phyloP scores from a whole-genome alignment of 2,113 vertebrate genomes.

The Thunnus thynnus region DNA sequence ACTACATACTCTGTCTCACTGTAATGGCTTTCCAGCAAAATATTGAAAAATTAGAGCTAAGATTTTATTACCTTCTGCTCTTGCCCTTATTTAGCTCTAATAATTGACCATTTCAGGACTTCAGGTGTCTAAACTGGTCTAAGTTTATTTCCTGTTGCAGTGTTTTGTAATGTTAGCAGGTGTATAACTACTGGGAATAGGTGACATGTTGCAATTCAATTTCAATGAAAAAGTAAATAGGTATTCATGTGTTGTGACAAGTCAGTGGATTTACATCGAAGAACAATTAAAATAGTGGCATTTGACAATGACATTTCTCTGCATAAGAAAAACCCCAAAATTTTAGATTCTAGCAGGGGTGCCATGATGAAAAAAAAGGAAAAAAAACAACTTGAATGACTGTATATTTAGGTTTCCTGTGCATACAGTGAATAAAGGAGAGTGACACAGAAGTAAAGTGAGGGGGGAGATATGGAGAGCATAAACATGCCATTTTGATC shows the following conservation, averaged over 20 bases:
- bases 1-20: neutral
- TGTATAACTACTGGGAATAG: neutral
- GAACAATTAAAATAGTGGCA: conserved; percentile 5
- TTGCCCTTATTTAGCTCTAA: neutral
- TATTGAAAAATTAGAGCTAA: neutral
- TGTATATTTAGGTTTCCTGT: conserved; percentile 29
- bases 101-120: neutral
- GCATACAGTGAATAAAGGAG: conserved; percentile 14
- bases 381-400: neutral
- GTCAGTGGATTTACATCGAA: conserved; percentile 3
- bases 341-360: neutral
- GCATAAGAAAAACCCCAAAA: neutral
- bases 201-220: neutral
- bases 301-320: neutral
- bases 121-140: neutral
- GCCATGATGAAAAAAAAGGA: neutral
- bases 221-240: conserved; percentile 3
- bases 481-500: conserved; percentile 62
- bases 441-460: conserved; percentile 40
- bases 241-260: conserved; percentile 13
- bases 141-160: neutral
- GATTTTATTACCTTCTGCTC: conserved; percentile 9
- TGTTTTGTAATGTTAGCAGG: neutral
- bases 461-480: conserved; percentile 33
- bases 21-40: neutral